These are phyloP conservation scores for Taurulus bubalis DNA, from an alignment of 2,113 vertebrate species.

Conservation along the genomic window DNA sequence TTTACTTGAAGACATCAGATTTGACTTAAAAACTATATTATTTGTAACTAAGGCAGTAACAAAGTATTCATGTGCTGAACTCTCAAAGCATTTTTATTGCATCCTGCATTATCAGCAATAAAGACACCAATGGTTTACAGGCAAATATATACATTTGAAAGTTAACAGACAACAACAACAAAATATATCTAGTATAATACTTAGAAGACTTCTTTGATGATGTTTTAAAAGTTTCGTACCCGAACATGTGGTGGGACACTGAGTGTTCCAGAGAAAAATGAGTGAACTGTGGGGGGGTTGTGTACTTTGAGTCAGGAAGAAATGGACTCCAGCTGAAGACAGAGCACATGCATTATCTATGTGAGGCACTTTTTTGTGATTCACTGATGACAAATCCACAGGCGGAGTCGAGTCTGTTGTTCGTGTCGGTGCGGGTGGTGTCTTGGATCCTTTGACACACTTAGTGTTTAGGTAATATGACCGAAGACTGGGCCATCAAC, in stretches of 20 bases:
- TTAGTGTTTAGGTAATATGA: slow-evolving; percentile 85
- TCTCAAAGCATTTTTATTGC: not conserved
- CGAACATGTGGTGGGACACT: not conserved
- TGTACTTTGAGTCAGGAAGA: not conserved
- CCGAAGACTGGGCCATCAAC: slow-evolving; percentile 77
- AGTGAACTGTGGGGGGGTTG: not conserved
- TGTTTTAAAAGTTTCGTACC: not conserved
- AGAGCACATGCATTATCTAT: slow-evolving; percentile 46
- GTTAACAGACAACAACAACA: slow-evolving; percentile 1
- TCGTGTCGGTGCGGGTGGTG: slow-evolving; percentile 4
- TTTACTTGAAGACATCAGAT: not conserved
- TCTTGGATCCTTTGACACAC: slow-evolving; percentile 6
- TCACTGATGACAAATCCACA: slow-evolving; percentile 57
- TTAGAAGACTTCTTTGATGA: slow-evolving; percentile 1
- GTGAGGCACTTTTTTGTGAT: slow-evolving; percentile 74
- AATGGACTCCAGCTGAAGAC: slow-evolving; percentile 29
- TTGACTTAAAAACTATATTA: not conserved
- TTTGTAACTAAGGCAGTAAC: slow-evolving; percentile 1
- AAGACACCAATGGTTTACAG: slow-evolving; percentile 27
- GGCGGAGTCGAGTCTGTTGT: slow-evolving; percentile 29
- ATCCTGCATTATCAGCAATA: not conserved
- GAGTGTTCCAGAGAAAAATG: not conserved
- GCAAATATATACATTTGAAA: not conserved
- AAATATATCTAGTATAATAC: slow-evolving; percentile 1
- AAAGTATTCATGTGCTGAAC: not conserved